These are phyloP conservation scores for Serranus cabrilla DNA, from an alignment of 2,797 vertebrate species.

Conservation along the genomic window DNA sequence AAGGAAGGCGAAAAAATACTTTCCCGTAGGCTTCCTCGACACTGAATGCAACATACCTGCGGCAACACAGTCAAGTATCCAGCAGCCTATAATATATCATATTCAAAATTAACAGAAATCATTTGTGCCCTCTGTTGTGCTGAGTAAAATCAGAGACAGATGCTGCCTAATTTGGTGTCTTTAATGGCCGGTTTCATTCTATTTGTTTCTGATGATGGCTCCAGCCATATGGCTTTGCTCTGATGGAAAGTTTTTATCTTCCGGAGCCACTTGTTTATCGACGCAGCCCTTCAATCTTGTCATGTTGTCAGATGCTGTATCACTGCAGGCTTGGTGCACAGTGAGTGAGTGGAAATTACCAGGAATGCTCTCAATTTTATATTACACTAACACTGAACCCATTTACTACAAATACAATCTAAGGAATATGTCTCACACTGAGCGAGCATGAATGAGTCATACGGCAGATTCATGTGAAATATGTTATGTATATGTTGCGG, in stretches of 20 bases:
- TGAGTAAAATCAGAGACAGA: slow-evolving; percentile 30
- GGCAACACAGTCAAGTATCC: not conserved
- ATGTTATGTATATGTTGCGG: not conserved
- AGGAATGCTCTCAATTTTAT: slow-evolving; percentile 7
- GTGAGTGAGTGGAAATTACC: slow-evolving; percentile 4
- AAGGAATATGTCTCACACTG: not conserved
- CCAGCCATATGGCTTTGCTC: slow-evolving; percentile 69
- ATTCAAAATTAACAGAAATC: slow-evolving; percentile 1
- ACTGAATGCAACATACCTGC: not conserved
- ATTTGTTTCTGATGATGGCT: slow-evolving; percentile 52
- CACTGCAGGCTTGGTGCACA: slow-evolving; percentile 2
- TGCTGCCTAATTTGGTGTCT: slow-evolving; percentile 38
- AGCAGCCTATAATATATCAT: not conserved
- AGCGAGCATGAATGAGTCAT: slow-evolving; percentile 1
- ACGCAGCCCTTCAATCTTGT: slow-evolving; percentile 58
- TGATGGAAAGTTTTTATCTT: slow-evolving; percentile 55
- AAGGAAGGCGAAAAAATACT: not conserved
- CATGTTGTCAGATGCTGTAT: slow-evolving; percentile 49
- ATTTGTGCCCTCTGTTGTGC: not conserved
- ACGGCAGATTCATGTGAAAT: not conserved
- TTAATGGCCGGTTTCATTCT: slow-evolving; percentile 44
- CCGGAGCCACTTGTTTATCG: slow-evolving; percentile 66
- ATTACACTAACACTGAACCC: slow-evolving; percentile 5
- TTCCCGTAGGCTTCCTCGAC: not conserved
- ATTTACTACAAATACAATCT: not conserved